These are phyloP conservation scores for Hemibagrus wyckioides DNA, from an alignment of 2,113 vertebrate species.

Conservation along the genomic window DNA sequence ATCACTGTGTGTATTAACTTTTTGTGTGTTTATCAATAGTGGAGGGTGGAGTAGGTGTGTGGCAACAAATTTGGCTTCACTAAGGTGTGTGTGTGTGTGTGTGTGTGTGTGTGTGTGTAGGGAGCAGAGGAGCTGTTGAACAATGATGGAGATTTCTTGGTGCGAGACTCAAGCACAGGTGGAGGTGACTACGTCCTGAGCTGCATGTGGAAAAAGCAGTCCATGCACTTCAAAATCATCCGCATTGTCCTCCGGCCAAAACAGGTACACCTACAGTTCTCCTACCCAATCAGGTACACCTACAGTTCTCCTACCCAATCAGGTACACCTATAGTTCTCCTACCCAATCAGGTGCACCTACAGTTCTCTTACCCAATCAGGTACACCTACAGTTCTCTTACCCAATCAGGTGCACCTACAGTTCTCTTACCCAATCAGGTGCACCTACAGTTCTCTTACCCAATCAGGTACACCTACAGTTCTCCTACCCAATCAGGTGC, in stretches of 20 bases:
- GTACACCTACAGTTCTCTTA: background rate
- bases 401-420: background rate
- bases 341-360: background rate
- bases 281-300: background rate
- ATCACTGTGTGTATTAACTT: background rate
- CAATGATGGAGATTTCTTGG: constrained; percentile 84
- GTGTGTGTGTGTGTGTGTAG: constrained; percentile 62
- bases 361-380: background rate
- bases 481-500: background rate
- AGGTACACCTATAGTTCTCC: background rate
- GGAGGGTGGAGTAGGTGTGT: background rate
- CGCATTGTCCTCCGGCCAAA: constrained; percentile 80
- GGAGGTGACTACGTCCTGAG: constrained; percentile 78
- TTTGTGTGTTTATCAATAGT: background rate
- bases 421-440: background rate
- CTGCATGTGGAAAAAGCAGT: constrained; percentile 75
- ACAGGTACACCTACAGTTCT: constrained; percentile 54
- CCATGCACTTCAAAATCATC: constrained; percentile 86
- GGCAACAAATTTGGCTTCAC: background rate
- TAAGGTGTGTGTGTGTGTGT: background rate
- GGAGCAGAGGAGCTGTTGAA: constrained; percentile 76
- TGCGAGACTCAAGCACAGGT: constrained; percentile 75
- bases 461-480: background rate
- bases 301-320: background rate
- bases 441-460: background rate